Base-by-base conservation (phyloP, 2,888 invertebrate species). In the Allygus modestus region DNA sequence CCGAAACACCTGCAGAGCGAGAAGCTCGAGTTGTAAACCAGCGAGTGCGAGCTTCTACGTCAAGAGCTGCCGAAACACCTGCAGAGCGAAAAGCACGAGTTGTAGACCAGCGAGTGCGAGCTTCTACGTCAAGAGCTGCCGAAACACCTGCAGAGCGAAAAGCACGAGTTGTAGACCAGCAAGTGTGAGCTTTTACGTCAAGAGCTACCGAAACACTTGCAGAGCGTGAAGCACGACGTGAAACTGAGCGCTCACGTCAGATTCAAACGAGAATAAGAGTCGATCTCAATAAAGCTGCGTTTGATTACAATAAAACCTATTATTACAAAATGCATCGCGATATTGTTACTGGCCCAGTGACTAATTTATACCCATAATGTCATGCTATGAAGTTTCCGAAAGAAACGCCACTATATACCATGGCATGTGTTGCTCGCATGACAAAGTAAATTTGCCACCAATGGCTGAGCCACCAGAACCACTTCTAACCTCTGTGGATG, bases 191-290 rank as follows among this genome's bases (percentile, higher is more conserved):
- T 41, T 41, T 12, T n/a, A 51, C 51, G n/a, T 51, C 51, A n/a
- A 5, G 51, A 51, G 51, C 7, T 1, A 12, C 17, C 17, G 51
- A 51, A 51, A 51, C 51, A 11, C 51, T 12, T 51, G 51, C 2
- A 51, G 51, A 51, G 15, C 51, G 15, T 7, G 2, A 51, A 12
- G 51, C 12, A 7, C 51, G 17, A 51, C 51, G 51, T 17, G 51
- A 51, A n/a, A 51, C 51, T 51, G 51, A 51, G n/a, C 51, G 51
- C n/a, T 11, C n/a, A 51, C 51, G 51, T 51, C 51, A 51, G n/a
- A 51, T 51, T 51, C 51, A 51, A 51, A 51, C 51, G 12, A 51
- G 51, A 51, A 51, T 51, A 17, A 51, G 7, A 51, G 51, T 15
- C 15, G 51, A 51, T 17, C 51, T 51, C 51, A 51, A 51, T 51